A percentile compares a stretch with the other conserved stretches of the same genome.
Conservation (phyloP, 2,888 invertebrate genomes). For the Dioctria linearis region DNA sequence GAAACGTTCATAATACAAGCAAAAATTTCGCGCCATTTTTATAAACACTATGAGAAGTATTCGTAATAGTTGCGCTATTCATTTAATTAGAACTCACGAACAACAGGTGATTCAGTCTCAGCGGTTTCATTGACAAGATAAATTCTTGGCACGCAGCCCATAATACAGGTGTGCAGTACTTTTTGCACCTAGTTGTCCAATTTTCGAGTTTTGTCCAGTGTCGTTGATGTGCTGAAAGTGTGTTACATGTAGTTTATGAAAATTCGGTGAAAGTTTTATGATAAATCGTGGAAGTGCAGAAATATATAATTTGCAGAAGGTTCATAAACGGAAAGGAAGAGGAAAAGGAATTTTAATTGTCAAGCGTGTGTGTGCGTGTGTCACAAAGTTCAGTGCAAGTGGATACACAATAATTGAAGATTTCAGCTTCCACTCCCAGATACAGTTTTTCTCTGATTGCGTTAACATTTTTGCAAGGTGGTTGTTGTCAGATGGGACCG, state of each 20-base stretch:
- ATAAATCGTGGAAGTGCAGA: background rate
- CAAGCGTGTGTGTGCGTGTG: background rate
- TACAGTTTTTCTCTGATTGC: too few relatives aligned
- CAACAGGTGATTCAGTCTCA: constrained; percentile 24
- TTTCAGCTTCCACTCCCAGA: too few relatives aligned
- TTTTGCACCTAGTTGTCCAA: background rate
- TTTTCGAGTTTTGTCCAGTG: background rate
- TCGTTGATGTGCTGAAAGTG: constrained; percentile 21
- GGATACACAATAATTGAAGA: too few relatives aligned
- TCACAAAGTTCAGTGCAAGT: too few relatives aligned
- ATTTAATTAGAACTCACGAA: background rate
- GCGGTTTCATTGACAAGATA: constrained; percentile 19
- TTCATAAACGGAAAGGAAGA: background rate
- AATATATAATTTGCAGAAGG: background rate
- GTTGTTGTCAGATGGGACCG: background rate
- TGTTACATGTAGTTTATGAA: background rate
- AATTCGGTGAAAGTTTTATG: constrained; percentile 37
- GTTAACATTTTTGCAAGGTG: background rate
- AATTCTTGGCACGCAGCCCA: constrained; percentile 33
- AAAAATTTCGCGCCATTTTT: background rate
- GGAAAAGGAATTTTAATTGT: background rate
- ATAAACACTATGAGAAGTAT: background rate
- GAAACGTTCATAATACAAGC: background rate
- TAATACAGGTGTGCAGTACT: constrained; percentile 20
- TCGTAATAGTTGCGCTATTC: background rate